phyloP scores from a whole-genome alignment of 2,888 invertebrate genomes.

The Pollenia griseotomentosa region DNA sequence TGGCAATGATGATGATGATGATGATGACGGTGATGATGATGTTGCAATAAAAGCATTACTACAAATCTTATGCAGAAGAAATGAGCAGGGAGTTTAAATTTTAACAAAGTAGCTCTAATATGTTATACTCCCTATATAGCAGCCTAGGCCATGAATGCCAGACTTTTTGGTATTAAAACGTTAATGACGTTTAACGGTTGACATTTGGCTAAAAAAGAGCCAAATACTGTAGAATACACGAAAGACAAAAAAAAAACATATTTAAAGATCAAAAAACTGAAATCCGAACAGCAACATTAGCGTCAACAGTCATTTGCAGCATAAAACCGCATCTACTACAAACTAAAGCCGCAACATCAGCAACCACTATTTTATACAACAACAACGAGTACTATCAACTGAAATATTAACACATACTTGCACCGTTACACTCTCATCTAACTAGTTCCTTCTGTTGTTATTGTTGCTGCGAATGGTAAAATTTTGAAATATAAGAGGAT shows the following conservation, averaged over 20 bases:
- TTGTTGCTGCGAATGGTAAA: conserved; percentile 42
- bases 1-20: conserved; percentile 48
- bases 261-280: conserved; percentile 61
- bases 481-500: conserved; percentile 65
- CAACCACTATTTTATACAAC: conserved; percentile 61
- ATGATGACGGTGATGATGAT: conserved; percentile 38
- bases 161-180: conserved; percentile 28
- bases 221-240: neutral
- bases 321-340: conserved; percentile 68
- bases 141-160: conserved; percentile 13
- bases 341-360: conserved; percentile 68
- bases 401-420: conserved; percentile 9
- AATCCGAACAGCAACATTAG: conserved; percentile 67
- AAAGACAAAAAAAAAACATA: conserved; percentile 25
- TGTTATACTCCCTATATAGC: conserved; percentile 5
- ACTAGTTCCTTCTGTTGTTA: neutral
- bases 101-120: conserved; percentile 38
- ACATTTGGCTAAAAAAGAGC: conserved; percentile 54
- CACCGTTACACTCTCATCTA: neutral
- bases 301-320: conserved; percentile 72
- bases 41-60: conserved; percentile 25
- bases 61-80: neutral
- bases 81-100: neutral
- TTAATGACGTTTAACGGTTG: conserved; percentile 68
- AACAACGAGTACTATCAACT: conserved; percentile 21